phyloP scores from a whole-genome alignment of 2,797 vertebrate species.

The Girardinus metallicus region DNA sequence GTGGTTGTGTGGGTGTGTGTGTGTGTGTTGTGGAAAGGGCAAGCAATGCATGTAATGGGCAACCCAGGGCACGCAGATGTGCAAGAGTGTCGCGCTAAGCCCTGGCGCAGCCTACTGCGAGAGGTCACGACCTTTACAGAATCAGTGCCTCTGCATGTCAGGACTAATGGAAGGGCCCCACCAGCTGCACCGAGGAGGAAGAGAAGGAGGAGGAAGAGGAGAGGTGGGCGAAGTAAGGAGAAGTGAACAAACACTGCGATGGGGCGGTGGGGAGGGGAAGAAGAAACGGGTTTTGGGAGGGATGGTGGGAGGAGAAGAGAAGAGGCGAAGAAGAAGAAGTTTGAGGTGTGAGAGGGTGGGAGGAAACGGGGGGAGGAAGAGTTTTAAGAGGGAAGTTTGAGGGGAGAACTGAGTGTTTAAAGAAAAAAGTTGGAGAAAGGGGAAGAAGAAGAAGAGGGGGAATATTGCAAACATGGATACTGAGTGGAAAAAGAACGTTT shows the following conservation, averaged over 20 bases:
- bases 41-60: conserved; percentile 57
- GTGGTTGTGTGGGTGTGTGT: background rate
- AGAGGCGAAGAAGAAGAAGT: conserved; percentile 1
- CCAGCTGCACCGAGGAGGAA: conserved; percentile 68
- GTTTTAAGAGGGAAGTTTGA: conserved; percentile 12
- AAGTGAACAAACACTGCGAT: conserved; percentile 36
- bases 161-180: conserved; percentile 84
- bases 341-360: conserved; percentile 9
- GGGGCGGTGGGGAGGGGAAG: background rate
- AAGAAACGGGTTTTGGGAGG: conserved; percentile 19
- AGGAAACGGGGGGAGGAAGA: background rate
- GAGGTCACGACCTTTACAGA: conserved; percentile 89
- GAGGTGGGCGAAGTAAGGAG: conserved; percentile 37
- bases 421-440: conserved; percentile 8
- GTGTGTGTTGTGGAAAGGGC: conserved; percentile 28
- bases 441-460: background rate
- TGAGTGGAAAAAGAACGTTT: conserved; percentile 6
- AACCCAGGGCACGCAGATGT: conserved; percentile 81
- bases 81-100: conserved; percentile 73
- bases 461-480: conserved; percentile 5
- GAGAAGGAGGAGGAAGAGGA: conserved; percentile 14
- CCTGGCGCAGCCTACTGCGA: conserved; percentile 77
- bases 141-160: conserved; percentile 90
- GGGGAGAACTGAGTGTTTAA: background rate
- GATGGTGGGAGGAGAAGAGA: conserved; percentile 28